phyloP scores from a whole-genome alignment of 2,888 invertebrate genomes.

The Eugnorisma glareosa region DNA sequence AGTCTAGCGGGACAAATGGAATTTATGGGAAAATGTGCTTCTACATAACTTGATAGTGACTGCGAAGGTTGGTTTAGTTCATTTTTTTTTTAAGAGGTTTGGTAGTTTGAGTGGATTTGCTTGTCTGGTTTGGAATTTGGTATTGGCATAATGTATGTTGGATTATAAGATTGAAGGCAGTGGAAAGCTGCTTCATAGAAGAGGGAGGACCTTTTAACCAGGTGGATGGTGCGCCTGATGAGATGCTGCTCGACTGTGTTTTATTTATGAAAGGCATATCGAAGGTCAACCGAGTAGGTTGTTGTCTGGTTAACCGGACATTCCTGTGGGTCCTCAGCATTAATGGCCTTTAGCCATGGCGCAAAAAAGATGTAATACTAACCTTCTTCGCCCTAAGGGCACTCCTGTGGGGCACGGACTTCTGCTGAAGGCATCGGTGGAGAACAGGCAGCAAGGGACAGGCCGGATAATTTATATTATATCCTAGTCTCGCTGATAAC shows the following conservation, averaged over 20 bases:
- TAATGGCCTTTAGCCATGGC: not conserved
- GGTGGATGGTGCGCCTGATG: not conserved
- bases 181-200: not conserved
- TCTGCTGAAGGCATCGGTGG: not conserved
- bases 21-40: slow-evolving; percentile 60
- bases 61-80: not conserved
- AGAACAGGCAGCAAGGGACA: not conserved
- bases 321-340: too few relatives aligned
- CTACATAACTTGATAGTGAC: slow-evolving; percentile 45
- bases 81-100: slow-evolving; percentile 15
- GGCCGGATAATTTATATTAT: too few relatives aligned
- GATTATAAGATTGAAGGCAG: not conserved
- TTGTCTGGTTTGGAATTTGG: not conserved
- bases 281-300: not conserved
- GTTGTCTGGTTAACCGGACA: too few relatives aligned
- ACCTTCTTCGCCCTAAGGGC: not conserved
- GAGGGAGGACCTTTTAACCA: not conserved
- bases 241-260: not conserved
- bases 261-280: not conserved
- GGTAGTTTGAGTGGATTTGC: not conserved
- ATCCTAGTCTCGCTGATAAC: not conserved
- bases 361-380: not conserved
- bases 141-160: not conserved
- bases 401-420: not conserved
- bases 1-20: slow-evolving; percentile 64